Percentiles rank a stretch among this genome's conserved stretches.
Evolutionary conservation across 2,113 vertebrate genomes (phyloP).

Genomic region (Thamnaconus septentrionalis): DNA sequence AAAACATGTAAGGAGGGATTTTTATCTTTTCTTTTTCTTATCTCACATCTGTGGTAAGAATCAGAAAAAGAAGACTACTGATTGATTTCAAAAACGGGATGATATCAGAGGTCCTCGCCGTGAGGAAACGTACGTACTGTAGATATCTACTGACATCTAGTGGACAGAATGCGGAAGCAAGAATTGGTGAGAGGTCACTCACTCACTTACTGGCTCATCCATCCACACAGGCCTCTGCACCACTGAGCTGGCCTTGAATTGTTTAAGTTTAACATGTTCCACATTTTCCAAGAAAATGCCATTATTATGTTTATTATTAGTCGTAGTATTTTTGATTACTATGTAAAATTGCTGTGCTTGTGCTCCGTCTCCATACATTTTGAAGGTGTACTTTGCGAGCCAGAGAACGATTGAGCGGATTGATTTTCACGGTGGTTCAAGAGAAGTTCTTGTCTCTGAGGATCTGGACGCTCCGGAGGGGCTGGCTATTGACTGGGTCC

Average conservation of each 20-base stretch:
- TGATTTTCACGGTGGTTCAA: conserved; percentile 79
- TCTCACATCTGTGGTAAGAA: no score
- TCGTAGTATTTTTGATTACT: background rate
- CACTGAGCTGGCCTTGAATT: no score
- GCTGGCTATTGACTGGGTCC: conserved; percentile 88
- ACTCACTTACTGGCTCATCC: no score
- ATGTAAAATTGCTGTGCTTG: background rate
- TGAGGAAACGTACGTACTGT: background rate
- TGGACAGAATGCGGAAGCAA: conserved; percentile 24
- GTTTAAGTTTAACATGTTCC: background rate
- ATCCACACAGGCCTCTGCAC: no score
- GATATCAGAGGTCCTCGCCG: background rate
- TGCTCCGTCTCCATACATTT: background rate
- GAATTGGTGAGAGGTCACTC: no score
- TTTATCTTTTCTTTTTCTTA: background rate
- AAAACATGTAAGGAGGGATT: conserved; percentile 78
- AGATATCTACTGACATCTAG: conserved; percentile 33
- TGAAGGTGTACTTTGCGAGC: conserved; percentile 86
- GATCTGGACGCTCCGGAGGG: conserved; percentile 78
- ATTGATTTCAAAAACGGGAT: no score
- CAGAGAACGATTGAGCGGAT: conserved; percentile 85
- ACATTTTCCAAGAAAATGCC: no score
- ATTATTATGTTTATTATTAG: background rate
- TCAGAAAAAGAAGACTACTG: background rate
- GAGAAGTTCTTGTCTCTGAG: conserved; percentile 77